A percentile compares a stretch with the other conserved stretches of the same genome.
Evolutionary conservation across 1,140 invertebrate genomes (phyloP).

Genomic region (Drosophila watanabei): DNA sequence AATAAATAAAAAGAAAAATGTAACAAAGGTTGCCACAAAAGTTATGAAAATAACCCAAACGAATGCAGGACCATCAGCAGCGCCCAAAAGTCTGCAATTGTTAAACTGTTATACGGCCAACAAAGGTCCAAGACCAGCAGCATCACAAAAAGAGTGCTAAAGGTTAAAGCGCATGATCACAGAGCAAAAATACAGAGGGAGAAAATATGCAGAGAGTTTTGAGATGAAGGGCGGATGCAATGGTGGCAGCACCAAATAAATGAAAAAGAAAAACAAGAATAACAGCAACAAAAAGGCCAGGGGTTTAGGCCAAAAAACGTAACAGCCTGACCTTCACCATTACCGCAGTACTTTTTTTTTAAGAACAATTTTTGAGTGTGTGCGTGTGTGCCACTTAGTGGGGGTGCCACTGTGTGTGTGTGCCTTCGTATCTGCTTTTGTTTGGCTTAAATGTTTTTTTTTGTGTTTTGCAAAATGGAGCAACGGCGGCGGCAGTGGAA

Average conservation of each 20-base stretch:
- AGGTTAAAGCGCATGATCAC: constrained; percentile 57
- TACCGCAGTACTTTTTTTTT: constrained; percentile 54
- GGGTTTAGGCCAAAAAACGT: constrained; percentile 74
- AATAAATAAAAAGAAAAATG: constrained; percentile 49
- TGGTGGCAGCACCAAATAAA: constrained; percentile 24
- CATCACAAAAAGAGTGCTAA: constrained; percentile 44
- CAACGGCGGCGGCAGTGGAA: constrained; percentile 32
- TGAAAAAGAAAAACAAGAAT: constrained; percentile 1
- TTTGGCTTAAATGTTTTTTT: constrained; percentile 77
- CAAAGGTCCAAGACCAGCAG: constrained; percentile 30
- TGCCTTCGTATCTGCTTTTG: constrained; percentile 45
- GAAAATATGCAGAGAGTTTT: constrained; percentile 15
- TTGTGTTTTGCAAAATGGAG: constrained; percentile 66
- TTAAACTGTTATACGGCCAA: constrained; percentile 69
- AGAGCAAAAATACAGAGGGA: constrained; percentile 28
- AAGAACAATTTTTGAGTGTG: constrained; percentile 26
- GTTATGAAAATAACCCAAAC: constrained; percentile 53
- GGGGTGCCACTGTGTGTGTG: constrained; percentile 28
- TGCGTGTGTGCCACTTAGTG: constrained; percentile 41
- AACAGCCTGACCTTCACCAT: constrained; percentile 81
- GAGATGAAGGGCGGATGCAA: constrained; percentile 60
- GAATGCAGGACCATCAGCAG: constrained; percentile 35
- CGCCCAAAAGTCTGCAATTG: constrained; percentile 77
- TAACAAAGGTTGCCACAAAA: constrained; percentile 58
- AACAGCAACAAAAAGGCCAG: constrained; percentile 33